Conservation (phyloP, 2,888 invertebrate species). For the Lamellibrachia columna region DNA sequence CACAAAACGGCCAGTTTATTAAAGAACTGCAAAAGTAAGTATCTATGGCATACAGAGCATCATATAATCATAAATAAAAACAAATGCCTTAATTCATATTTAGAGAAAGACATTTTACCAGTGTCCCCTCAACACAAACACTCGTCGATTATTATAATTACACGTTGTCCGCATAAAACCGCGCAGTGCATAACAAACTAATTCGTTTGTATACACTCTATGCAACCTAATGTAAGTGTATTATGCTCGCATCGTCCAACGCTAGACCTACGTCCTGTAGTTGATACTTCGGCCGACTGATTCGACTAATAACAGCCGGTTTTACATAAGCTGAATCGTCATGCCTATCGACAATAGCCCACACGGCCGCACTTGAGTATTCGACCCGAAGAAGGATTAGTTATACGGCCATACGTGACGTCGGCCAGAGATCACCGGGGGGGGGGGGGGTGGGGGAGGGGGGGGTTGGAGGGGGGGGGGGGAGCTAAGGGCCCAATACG, state of each 20-base stretch:
- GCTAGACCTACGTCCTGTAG: neutral
- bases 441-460: too few relatives aligned
- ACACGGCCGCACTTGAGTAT: neutral
- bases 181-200: neutral
- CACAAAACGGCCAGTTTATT: neutral
- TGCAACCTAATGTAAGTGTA: too few relatives aligned
- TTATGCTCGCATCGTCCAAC: neutral
- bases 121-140: too few relatives aligned
- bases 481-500: neutral
- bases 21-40: neutral
- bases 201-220: neutral
- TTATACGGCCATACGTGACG: neutral
- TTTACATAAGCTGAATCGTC: neutral
- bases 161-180: too few relatives aligned
- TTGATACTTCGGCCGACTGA: neutral
- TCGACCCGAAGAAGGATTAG: neutral
- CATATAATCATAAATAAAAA: neutral
- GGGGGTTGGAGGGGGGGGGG: too few relatives aligned
- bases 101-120: too few relatives aligned
- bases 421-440: neutral
- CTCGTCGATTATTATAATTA: neutral
- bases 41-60: neutral
- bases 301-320: conserved; percentile 2
- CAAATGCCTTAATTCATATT: neutral
- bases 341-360: neutral